Percentiles rank a stretch among this genome's conserved stretches.
These are phyloP conservation scores for Pygoscelis antarcticus DNA, from an alignment of 2,113 vertebrate genomes.

Conservation along the genomic window DNA sequence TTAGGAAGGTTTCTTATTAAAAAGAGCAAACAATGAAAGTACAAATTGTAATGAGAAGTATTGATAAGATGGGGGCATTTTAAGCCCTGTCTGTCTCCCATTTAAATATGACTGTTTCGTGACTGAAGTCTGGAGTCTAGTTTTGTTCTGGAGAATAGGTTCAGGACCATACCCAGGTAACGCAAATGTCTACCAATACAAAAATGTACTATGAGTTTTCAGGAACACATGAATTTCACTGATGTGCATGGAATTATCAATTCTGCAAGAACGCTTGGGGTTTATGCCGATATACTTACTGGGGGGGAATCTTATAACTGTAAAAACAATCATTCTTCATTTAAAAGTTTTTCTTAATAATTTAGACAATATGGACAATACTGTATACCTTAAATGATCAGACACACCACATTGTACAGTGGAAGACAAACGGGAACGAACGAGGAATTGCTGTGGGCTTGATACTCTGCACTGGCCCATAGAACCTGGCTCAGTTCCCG, in stretches of 20 bases:
- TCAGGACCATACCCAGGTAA: background rate
- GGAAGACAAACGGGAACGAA: background rate
- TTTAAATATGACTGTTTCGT: background rate
- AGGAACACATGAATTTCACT: background rate
- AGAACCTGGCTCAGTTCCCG: background rate
- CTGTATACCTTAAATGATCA: background rate
- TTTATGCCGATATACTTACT: background rate
- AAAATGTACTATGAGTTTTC: background rate
- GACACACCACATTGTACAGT: background rate
- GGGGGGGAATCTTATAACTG: fast-evolving
- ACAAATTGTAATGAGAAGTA: background rate
- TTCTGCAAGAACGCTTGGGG: background rate
- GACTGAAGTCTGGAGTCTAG: background rate
- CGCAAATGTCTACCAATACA: background rate
- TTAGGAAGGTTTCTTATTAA: conserved; percentile 7
- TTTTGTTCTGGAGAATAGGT: background rate
- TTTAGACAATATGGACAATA: background rate
- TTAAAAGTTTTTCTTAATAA: background rate
- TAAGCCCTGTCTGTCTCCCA: background rate
- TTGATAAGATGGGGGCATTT: background rate
- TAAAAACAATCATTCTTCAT: background rate
- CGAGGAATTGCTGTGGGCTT: background rate
- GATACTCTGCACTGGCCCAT: background rate
- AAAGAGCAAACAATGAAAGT: background rate
- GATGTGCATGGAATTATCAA: background rate